Percentiles rank a stretch among this genome's conserved stretches.
Evolutionary conservation across 2,888 invertebrate genomes (phyloP).

Genomic region (Ophion costatus): DNA sequence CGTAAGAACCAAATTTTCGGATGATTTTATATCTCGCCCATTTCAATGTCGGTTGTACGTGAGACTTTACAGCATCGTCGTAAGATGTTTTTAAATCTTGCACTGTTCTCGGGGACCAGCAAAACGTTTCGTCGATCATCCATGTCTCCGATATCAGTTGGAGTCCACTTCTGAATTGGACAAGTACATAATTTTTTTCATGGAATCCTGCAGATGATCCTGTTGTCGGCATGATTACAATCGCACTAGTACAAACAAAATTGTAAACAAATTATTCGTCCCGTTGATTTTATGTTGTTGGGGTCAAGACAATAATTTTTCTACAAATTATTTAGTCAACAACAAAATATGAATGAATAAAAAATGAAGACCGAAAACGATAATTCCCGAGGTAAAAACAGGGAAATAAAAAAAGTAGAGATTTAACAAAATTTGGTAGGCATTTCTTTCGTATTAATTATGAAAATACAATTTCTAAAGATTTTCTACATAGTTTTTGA

Average conservation of each 20-base stretch:
- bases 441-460: too few species aligned
- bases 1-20: constrained; percentile 18
- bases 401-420: too few species aligned
- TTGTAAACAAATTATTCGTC: too few species aligned
- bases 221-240: neutral
- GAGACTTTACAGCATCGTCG: constrained; percentile 8
- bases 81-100: neutral
- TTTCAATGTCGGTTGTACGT: constrained; percentile 13
- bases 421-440: too few species aligned
- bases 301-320: neutral
- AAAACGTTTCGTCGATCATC: neutral
- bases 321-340: neutral
- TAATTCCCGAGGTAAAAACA: too few species aligned
- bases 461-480: too few species aligned
- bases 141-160: constrained; percentile 20
- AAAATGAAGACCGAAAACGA: too few species aligned
- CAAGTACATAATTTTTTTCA: constrained; percentile 4
- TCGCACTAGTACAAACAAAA: too few species aligned
- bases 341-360: neutral
- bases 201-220: neutral
- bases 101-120: constrained; percentile 5
- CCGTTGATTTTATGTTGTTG: too few species aligned
- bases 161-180: constrained; percentile 25
- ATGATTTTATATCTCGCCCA: constrained; percentile 36
- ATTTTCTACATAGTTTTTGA: too few species aligned